phyloP scores from a whole-genome alignment of 2,888 invertebrate species.

The Drosophila anceps region DNA sequence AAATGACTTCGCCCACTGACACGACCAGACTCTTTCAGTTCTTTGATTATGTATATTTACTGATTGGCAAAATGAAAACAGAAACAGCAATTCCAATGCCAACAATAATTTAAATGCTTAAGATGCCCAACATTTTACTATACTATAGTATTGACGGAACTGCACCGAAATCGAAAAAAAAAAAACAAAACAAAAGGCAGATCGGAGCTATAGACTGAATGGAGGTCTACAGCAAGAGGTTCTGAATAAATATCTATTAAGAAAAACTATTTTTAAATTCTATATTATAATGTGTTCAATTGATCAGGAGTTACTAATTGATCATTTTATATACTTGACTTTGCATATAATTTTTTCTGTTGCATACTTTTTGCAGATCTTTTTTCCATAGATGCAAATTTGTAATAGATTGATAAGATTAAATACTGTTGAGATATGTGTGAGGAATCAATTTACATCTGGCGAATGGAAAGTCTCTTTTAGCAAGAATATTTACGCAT shows the following conservation, averaged over 20 bases:
- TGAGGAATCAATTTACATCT: background rate
- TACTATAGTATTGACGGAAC: background rate
- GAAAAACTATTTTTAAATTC: background rate
- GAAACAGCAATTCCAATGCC: conserved; percentile 51
- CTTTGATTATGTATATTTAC: conserved; percentile 67
- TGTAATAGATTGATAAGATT: background rate
- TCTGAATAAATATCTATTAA: background rate
- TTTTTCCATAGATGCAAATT: background rate
- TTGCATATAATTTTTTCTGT: conserved; percentile 14
- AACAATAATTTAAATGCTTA: conserved; percentile 62
- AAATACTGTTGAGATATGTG: too few species aligned
- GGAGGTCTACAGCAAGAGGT: background rate
- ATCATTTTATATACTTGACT: background rate
- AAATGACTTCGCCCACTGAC: conserved; percentile 31
- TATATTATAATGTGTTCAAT: background rate
- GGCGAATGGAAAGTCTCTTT: background rate
- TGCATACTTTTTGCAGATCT: conserved; percentile 43
- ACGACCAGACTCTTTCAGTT: conserved; percentile 37
- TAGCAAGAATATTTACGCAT: background rate
- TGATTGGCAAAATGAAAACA: conserved; percentile 67
- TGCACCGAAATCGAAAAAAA: conserved; percentile 24
- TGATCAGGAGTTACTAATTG: background rate
- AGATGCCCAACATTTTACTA: conserved; percentile 35
- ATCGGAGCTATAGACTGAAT: background rate
- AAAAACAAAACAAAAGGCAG: conserved; percentile 1